A percentile compares a stretch with the other conserved stretches of the same genome.
phyloP scores from a whole-genome alignment of 2,888 invertebrate genomes.

The Eumacrocentrus americanus region DNA sequence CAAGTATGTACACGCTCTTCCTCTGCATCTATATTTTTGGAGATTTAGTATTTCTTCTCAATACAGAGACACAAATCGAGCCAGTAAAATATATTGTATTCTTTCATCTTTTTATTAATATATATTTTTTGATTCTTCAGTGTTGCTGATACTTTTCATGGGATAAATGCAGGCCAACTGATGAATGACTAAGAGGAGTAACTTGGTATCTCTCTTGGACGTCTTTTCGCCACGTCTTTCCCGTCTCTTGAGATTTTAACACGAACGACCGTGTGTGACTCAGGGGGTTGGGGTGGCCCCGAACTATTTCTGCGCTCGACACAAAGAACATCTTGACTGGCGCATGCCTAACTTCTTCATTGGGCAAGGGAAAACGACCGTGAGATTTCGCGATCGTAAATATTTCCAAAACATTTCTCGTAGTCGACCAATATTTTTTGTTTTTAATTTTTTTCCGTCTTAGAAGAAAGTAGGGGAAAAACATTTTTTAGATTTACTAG shows the following conservation, averaged over 20 bases:
- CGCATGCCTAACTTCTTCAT: constrained; percentile 11
- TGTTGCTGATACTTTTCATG: too few relatives aligned
- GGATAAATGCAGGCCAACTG: constrained; percentile 20
- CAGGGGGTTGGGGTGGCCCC: constrained; percentile 24
- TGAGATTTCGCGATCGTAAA: constrained; percentile 21
- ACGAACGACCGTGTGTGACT: constrained; percentile 10
- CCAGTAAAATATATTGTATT: too few relatives aligned
- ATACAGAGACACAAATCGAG: too few relatives aligned
- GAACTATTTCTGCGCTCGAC: constrained; percentile 23
- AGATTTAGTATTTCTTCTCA: too few relatives aligned
- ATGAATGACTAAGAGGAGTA: constrained; percentile 35
- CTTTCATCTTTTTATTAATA: neutral
- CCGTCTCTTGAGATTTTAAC: constrained; percentile 15
- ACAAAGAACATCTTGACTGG: constrained; percentile 21
- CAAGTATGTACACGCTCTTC: neutral
- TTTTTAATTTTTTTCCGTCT: too few relatives aligned
- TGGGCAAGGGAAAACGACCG: constrained; percentile 2
- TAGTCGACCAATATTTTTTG: neutral
- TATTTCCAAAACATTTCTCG: constrained; percentile 10
- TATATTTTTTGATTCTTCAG: neutral
- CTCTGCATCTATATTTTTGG: too few relatives aligned
- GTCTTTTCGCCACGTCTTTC: too few relatives aligned
- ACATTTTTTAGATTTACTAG: neutral
- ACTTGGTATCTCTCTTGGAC: constrained; percentile 26
- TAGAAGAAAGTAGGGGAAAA: neutral